Conservation (phyloP, 2,888 invertebrate species). For the Pyrrhia umbra region DNA sequence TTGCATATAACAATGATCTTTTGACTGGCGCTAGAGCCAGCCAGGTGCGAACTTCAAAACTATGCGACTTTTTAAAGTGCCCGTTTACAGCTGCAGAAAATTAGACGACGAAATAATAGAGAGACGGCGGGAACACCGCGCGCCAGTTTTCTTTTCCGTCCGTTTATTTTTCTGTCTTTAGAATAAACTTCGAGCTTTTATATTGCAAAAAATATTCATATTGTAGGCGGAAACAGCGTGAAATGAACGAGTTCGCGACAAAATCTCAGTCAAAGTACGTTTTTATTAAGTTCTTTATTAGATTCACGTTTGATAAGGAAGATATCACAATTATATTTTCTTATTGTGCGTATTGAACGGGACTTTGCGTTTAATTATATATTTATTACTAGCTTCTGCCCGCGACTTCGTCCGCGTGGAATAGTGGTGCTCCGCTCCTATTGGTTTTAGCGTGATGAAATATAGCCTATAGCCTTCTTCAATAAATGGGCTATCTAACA, state of each 20-base stretch:
- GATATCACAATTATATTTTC: conserved; percentile 11
- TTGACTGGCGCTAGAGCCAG: conserved; percentile 75
- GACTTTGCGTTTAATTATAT: not conserved
- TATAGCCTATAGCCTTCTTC: too few species aligned
- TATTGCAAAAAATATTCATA: conserved; percentile 42
- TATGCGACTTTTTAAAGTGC: conserved; percentile 71
- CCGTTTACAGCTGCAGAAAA: conserved; percentile 75
- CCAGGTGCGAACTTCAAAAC: conserved; percentile 71
- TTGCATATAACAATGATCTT: conserved; percentile 82
- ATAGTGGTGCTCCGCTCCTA: too few species aligned
- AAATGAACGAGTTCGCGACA: conserved; percentile 34
- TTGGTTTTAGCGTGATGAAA: too few species aligned
- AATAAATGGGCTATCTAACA: too few species aligned
- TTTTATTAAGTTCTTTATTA: conserved; percentile 49
- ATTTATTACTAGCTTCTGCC: too few species aligned
- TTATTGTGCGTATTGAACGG: not conserved
- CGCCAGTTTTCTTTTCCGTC: conserved; percentile 19
- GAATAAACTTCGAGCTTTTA: conserved; percentile 28
- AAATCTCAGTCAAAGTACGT: conserved; percentile 37
- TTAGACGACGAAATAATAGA: conserved; percentile 72
- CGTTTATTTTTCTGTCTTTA: conserved; percentile 43
- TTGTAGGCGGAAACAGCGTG: conserved; percentile 30
- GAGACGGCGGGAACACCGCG: conserved; percentile 46
- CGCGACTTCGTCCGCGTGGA: too few species aligned
- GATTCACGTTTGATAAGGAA: conserved; percentile 12